Evolutionary conservation across 2,797 vertebrate species (phyloP).

Genomic region (Spatula versicolor): DNA sequence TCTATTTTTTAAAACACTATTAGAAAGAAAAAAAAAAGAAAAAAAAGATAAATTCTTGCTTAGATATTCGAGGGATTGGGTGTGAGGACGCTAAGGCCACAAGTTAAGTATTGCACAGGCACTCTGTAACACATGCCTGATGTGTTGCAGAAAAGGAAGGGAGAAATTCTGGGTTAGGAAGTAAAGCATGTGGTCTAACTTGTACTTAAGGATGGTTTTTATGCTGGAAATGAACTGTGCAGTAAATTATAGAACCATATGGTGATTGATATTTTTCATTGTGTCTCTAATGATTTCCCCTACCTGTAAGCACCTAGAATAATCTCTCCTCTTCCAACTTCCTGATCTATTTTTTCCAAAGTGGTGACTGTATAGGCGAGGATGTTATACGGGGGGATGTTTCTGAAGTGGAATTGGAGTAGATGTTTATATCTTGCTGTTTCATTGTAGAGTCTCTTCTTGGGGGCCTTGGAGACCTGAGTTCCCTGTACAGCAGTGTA

Average conservation of each 20-base stretch:
- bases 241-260: not conserved
- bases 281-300: not conserved
- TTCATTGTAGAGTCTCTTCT: conserved; percentile 73
- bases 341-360: not conserved
- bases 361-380: not conserved
- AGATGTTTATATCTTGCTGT: not conserved
- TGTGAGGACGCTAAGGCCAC: not conserved
- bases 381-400: not conserved
- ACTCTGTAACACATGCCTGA: rapidly evolving
- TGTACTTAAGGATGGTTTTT: not conserved
- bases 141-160: not conserved
- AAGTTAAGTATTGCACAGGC: not conserved
- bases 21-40: not conserved
- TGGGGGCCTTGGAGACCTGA: conserved; percentile 67
- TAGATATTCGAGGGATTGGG: not conserved
- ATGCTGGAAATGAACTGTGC: not conserved
- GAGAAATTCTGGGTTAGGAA: not conserved
- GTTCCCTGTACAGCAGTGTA: conserved; percentile 68
- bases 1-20: not conserved
- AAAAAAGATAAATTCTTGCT: not conserved
- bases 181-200: not conserved
- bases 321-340: not conserved
- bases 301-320: rapidly evolving
- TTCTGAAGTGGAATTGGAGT: not conserved
- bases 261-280: not conserved